These are phyloP conservation scores for Amaurobius ferox DNA, from an alignment of 2,888 invertebrate species.

Conservation along the genomic window DNA sequence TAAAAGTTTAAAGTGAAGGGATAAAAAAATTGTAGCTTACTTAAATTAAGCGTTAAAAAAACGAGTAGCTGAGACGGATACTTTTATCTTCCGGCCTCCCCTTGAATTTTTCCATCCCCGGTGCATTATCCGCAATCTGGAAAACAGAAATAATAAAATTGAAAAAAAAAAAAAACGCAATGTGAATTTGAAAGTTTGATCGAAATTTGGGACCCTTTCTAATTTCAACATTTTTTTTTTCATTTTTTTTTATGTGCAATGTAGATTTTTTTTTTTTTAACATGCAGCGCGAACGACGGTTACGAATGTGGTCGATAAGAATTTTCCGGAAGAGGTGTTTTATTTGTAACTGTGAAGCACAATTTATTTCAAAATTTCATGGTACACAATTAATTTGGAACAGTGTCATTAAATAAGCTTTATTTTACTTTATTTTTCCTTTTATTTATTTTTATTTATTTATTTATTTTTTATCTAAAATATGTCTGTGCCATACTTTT, in stretches of 20 bases:
- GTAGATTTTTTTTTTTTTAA: background rate
- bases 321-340: background rate
- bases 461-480: no score
- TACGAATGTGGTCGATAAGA: background rate
- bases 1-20: conserved; percentile 58
- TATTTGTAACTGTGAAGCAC: background rate
- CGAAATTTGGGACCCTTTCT: conserved; percentile 9
- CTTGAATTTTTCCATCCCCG: background rate
- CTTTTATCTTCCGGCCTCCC: conserved; percentile 22
- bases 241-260: background rate
- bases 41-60: conserved; percentile 66
- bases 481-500: no score
- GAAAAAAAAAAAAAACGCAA: conserved; percentile 18
- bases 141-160: conserved; percentile 30
- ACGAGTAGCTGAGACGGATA: conserved; percentile 12
- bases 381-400: no score
- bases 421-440: no score
- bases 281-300: background rate
- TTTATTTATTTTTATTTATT: no score
- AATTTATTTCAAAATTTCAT: background rate
- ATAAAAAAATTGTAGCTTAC: conserved; percentile 25
- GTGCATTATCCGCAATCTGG: conserved; percentile 14
- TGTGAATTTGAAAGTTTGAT: conserved; percentile 58
- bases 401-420: no score
- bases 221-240: background rate